phyloP scores from a whole-genome alignment of 2,113 vertebrate species.

The Fregata magnificens region DNA sequence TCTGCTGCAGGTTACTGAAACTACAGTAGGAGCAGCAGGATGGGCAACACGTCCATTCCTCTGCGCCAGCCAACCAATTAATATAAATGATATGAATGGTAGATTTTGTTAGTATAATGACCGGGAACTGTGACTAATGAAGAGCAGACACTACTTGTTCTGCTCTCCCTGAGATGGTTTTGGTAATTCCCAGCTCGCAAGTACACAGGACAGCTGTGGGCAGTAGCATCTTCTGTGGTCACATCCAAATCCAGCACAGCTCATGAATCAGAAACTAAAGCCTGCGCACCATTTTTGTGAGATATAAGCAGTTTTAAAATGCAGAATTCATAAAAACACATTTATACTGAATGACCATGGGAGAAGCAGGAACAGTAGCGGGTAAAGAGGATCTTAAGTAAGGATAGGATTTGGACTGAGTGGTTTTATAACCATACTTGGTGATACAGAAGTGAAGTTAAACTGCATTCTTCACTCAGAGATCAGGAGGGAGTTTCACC shows the following conservation, averaged over 20 bases:
- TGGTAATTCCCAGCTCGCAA: neutral
- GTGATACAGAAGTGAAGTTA: neutral
- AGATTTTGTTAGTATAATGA: neutral
- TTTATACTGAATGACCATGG: neutral
- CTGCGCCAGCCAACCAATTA: neutral
- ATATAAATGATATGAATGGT: neutral
- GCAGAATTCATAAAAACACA: neutral
- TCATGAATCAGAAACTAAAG: neutral
- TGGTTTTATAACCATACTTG: neutral
- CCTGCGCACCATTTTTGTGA: neutral
- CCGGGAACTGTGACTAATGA: neutral
- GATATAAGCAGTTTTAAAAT: neutral
- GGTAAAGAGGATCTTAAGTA: neutral
- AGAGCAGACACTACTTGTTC: neutral
- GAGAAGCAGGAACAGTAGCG: neutral
- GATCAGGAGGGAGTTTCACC: neutral
- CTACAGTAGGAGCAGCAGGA: neutral
- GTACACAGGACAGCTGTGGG: neutral
- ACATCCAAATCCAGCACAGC: neutral
- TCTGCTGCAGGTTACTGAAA: neutral
- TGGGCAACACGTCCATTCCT: neutral
- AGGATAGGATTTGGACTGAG: neutral
- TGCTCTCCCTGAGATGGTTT: neutral
- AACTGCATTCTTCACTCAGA: neutral
- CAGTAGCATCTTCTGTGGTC: neutral